These are phyloP conservation scores for Sciaenops ocellatus DNA, from an alignment of 2,797 vertebrate species.

Conservation along the genomic window DNA sequence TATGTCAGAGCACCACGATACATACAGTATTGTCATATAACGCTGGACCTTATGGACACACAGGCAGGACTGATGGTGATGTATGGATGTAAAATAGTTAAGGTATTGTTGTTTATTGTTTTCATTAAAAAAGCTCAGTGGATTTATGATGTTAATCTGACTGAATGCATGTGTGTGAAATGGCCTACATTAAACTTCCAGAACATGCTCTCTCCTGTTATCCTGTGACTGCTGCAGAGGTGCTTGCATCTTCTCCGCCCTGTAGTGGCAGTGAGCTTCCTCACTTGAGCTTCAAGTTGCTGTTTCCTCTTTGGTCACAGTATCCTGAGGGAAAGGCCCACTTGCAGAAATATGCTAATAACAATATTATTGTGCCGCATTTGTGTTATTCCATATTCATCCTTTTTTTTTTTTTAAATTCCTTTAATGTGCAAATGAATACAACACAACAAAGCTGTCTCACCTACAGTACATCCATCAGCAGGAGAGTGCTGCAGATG, in stretches of 20 bases:
- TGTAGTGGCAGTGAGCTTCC: constrained; percentile 13
- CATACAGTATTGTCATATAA: too few species aligned
- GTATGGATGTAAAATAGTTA: background rate
- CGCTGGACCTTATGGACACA: too few species aligned
- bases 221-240: background rate
- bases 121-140: background rate
- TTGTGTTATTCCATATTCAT: constrained; percentile 69
- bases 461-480: constrained; percentile 38
- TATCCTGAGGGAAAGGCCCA: constrained; percentile 60
- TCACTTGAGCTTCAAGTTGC: constrained; percentile 22
- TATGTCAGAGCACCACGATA: too few species aligned
- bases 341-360: constrained; percentile 66
- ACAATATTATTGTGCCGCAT: constrained; percentile 52
- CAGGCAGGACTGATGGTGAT: background rate
- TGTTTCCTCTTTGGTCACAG: constrained; percentile 54
- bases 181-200: constrained; percentile 15
- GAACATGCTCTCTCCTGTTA: background rate
- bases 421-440: constrained; percentile 76
- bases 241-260: constrained; percentile 31
- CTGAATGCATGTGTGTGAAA: constrained; percentile 24
- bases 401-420: constrained; percentile 44
- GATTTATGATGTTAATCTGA: background rate
- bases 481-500: background rate
- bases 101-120: background rate
- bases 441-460: constrained; percentile 35